Base-by-base conservation (phyloP, 2,113 vertebrate species). In the Neogale vison region DNA sequence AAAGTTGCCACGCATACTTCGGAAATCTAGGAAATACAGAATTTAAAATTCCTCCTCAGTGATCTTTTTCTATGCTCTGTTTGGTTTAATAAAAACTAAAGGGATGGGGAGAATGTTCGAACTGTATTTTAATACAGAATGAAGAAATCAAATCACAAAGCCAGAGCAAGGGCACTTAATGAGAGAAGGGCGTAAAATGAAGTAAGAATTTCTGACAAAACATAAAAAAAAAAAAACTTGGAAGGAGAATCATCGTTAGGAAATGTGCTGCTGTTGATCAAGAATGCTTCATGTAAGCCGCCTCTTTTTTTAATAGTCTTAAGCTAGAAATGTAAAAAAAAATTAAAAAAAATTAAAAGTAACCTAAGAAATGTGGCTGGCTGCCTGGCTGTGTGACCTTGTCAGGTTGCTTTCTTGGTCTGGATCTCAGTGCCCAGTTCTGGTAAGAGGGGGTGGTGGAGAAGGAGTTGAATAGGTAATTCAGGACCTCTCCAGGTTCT, bases 81-180 rank as follows among this genome's bases (percentile, higher is more conserved):
- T 24, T 42, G 57, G 26, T 88, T 96, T 88, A 72, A 91, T 72
- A 42, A 89, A 96, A 97, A 81, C 45, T 76, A 69, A 92, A 82
- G 26, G 5, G 5, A 50, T 10, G 29, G 11, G 29, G 26, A 55
- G 94, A 85, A 69, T 13, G 3, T 34, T 26, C 72, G 47, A 76
- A 57, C 14, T 80, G 13, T 26, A 81, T 76, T 95, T 97, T 88
- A 93, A 86, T 21, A 82, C 0, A 88, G 12, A 69, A 57, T 36
- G 13, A 52, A 50, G 11, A 52, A 31, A 63, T 42, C 36, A 65
- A 85, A 47, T 96, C 77, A 94, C 81, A 92, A 90, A 95, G 67
- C 13, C 93, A 50, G 13, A 36, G 20, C 63, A 84, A 85, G 79
- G 13, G 11, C 42, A 65, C 17, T 50, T 71, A 65, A 65, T 23